Evolutionary conservation across 2,113 vertebrate genomes (phyloP), one percentile per base, ranked within the genome.

Genomic region (Ceyx margarethae): DNA sequence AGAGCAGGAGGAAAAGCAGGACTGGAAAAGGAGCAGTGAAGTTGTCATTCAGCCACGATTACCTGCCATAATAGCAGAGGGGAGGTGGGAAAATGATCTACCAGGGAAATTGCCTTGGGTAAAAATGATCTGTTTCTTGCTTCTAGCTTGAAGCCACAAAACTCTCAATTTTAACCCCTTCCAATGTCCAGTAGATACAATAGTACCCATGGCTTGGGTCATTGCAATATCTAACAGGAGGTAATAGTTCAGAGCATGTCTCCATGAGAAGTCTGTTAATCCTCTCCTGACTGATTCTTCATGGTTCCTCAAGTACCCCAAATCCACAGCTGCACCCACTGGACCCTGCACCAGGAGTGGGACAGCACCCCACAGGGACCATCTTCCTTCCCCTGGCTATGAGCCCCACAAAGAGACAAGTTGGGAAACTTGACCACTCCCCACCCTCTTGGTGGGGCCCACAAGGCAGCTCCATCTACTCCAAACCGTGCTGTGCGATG

Each of bases 31-130:
- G 54, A 91, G 73, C 3, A 0, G 79, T 89, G 90, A 88, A 75
- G 73, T 93, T 86, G 82, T 91, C 92, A 87, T 93, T 90, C 83
- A 94, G 64, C 37, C 0, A 4, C 90, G 84, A 85, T 93, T 95
- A 90, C 86, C 82, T 81, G 81, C 50, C 3, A 4, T 96, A 95
- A 92, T 90, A 87, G 86, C 7, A 0, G 74, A 79, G 67, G 71
- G 89, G 64, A 95, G 89, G 81, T 80, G 54, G 92, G 89, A 92
- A 91, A 95, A 94, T 8, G 15, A 93, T 84, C 81, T 95, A 76
- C 82, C 43, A n/a, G 83, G 80, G 80, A 95, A 95, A 95, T 86
- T 95, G 81, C 81, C 93, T 91, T 86, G 90, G 58, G 77, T 95
- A 86, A 69, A 94, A 89, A 95, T 46, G 26, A 95, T 91, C 73